Conservation (phyloP, 2,797 vertebrate genomes). For the Lagocephalus sceleratus region DNA sequence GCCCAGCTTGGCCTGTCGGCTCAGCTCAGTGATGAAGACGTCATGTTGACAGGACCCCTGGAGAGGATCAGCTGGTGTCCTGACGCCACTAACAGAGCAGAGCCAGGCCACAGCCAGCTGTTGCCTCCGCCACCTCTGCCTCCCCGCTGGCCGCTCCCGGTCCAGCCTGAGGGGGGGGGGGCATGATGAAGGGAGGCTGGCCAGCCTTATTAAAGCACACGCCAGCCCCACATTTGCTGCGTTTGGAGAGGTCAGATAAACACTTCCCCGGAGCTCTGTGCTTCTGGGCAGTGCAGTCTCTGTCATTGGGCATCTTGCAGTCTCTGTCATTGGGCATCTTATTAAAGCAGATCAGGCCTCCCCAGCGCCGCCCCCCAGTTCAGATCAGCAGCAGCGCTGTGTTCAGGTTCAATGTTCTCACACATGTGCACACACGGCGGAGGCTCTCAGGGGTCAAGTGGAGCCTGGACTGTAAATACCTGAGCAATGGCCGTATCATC, state of each 20-base stretch:
- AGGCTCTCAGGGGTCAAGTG: too few relatives aligned
- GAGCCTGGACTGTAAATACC: too few relatives aligned
- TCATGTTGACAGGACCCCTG: conserved; percentile 95
- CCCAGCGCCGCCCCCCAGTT: too few relatives aligned
- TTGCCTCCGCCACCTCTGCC: conserved; percentile 68
- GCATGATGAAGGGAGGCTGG: conserved; percentile 34
- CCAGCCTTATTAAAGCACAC: conserved; percentile 62
- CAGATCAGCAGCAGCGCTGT: too few relatives aligned
- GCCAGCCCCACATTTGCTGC: conserved; percentile 39
- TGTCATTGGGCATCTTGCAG: conserved; percentile 41
- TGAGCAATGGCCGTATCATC: too few relatives aligned
- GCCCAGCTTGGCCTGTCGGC: conserved; percentile 94
- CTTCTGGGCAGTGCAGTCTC: conserved; percentile 44
- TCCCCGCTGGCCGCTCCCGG: conserved; percentile 33
- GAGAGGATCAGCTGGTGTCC: conserved; percentile 98
- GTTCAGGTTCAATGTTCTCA: too few relatives aligned
- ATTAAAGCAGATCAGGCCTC: too few relatives aligned
- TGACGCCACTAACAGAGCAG: conserved; percentile 88
- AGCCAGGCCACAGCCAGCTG: conserved; percentile 87
- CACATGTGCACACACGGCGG: too few relatives aligned
- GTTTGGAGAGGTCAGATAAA: conserved; percentile 53
- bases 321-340: conserved; percentile 40
- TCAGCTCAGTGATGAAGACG: conserved; percentile 99
- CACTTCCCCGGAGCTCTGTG: conserved; percentile 30
- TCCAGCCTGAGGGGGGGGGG: conserved; percentile 29